Evolutionary conservation across 2,113 vertebrate genomes (phyloP), one percentile per base, ranked within the genome.

Genomic region (Embiotoca jacksoni): DNA sequence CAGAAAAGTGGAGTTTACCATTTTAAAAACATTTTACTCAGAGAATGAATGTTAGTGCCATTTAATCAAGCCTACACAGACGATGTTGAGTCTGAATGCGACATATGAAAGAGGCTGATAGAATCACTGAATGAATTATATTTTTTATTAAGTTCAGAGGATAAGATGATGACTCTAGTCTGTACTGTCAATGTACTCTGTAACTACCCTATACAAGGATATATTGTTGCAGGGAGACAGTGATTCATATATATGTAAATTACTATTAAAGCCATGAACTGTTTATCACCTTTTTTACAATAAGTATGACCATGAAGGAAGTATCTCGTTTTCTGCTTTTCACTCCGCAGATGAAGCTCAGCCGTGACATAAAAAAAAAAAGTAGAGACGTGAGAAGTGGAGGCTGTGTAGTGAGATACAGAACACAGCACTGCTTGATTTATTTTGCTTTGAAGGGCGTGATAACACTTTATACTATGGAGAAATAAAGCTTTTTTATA

Each of bases 131-230:
- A 31, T 4, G 35, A 9, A 46, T 53, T 44, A 44, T 5, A 30
- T 58, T 70, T 73, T 2, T n/a, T 77, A 36, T 36, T 30, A 54
- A 35, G 64, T 59, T 67, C 4, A 44, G 16, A 44, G 32, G 47
- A 13, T 46, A 9, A 55, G 32, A 47, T 7, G 2, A 9, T 32
- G 53, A 55, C 53, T 53, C 66, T 46, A 36, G 6, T 13, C 36
- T 55, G 10, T 30, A 37, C 23, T 47, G 4, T n/a, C 35, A 32
- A 32, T 11, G 30, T 15, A 13, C 33, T 23, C 23, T 50, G 3
- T 33, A 13, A 74, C 23, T 7, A 56, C 16, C 62, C n/a, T 30
- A 37, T 64, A 35, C 57, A 15, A 39, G 10, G 14, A 49, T 64
- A 16, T 46, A 46, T 53, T 8, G 14, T n/a, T 53, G 16, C 10